Conservation (phyloP, 92 coral and sea anemone genomes). For the Bergia sp. region DNA sequence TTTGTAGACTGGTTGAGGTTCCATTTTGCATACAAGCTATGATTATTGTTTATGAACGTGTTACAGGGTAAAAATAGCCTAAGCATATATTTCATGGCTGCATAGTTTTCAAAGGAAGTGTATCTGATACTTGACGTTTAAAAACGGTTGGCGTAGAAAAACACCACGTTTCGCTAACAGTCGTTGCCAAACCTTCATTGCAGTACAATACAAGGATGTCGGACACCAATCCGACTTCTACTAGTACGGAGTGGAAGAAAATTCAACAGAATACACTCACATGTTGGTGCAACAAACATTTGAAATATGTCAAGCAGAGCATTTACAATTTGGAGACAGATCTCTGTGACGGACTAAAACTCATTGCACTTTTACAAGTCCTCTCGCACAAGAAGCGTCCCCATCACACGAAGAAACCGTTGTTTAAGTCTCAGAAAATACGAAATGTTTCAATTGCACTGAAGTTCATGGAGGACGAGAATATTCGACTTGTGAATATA, state of each 20-base stretch:
- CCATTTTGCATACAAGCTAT: slow-evolving; percentile 46
- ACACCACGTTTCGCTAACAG: slow-evolving; percentile 32
- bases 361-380: slow-evolving; percentile 93
- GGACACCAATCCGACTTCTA: slow-evolving; percentile 96
- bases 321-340: slow-evolving; percentile 95
- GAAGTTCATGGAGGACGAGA: slow-evolving; percentile 94
- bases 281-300: slow-evolving; percentile 99
- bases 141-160: neutral
- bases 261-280: slow-evolving; percentile 97
- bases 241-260: slow-evolving; percentile 98
- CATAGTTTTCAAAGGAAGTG: slow-evolving; percentile 59
- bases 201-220: slow-evolving; percentile 80
- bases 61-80: slow-evolving; percentile 46
- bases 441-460: slow-evolving; percentile 96
- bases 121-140: slow-evolving; percentile 25
- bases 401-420: slow-evolving; percentile 91
- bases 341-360: slow-evolving; percentile 92
- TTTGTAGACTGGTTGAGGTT: no score
- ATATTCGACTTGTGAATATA: slow-evolving; percentile 95
- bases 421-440: slow-evolving; percentile 94
- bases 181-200: slow-evolving; percentile 25
- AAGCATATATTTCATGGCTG: slow-evolving; percentile 56
- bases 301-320: slow-evolving; percentile 91
- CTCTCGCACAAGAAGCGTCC: slow-evolving; percentile 94
- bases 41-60: slow-evolving; percentile 59